Base-by-base conservation (phyloP, 1,140 invertebrate species). In the Wiebesia pumilae region DNA sequence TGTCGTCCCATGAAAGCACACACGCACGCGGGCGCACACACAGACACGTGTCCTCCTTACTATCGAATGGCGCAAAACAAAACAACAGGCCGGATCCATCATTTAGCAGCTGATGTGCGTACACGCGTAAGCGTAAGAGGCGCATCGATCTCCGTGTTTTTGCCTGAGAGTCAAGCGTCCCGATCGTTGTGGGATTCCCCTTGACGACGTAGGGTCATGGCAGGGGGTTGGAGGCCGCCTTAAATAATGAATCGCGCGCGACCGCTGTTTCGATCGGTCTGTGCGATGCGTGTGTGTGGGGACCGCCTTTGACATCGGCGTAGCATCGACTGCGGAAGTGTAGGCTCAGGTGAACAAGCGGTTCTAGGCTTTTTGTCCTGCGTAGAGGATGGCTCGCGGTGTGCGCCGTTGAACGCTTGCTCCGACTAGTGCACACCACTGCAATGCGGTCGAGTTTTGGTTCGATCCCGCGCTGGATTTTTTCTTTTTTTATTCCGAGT, bases 241-340 rank as follows among this genome's bases (percentile, higher is more conserved):
- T 87, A 87, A 87, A 87, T 87, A 87, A 87, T 87, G 73, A 87
- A 87, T 87, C 4, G 71, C 80, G 19, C 85, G 78, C 54, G 79
- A 40, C 47, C 69, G 47, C 43, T 27, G 51, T 33, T 43, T 16
- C 65, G 65, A 82, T 86, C 80, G 85, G 62, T 85, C 73, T 19
- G 30, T 12, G 7, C 16, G 43, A 30, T 73, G 77, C 51, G 33
- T 62, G 77, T n/a, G 67, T 1, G 19, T 3, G 47, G 47, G 33
- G 10, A 27, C 21, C 62, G 27, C 75, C 35, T 54, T 38, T 51
- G 30, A 51, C 30, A 14, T 21, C 21, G 27, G n/a, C 16, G 16
- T 35, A 35, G 16, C 35, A 35, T 71, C 73, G 79, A 65, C 6
- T 10, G 24, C 51, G 54, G 77, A 58, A 21, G 58, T n/a, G 51